A percentile compares a stretch with the other conserved stretches of the same genome.
phyloP scores from a whole-genome alignment of 2,113 vertebrate species.

The Grammomys dolichurus region DNA sequence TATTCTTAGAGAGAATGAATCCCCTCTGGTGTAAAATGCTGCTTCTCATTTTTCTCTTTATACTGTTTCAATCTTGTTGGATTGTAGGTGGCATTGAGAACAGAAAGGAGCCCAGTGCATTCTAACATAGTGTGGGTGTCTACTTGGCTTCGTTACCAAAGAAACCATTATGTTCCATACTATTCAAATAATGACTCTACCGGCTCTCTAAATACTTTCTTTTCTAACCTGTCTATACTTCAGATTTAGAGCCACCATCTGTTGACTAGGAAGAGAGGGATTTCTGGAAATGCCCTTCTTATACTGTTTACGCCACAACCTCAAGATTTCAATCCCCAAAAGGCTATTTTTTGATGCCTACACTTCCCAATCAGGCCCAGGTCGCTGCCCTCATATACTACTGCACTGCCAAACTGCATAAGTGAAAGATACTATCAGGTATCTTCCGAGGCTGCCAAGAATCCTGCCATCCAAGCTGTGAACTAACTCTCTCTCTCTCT shows the following conservation, averaged over 20 bases:
- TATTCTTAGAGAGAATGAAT: slow-evolving; percentile 44
- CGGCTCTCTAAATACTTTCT: slow-evolving; percentile 85
- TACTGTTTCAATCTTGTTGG: slow-evolving; percentile 84
- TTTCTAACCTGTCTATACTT: slow-evolving; percentile 83
- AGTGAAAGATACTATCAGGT: slow-evolving; percentile 82
- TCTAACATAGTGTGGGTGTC: slow-evolving; percentile 87
- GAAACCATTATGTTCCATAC: slow-evolving; percentile 88
- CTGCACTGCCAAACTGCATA: slow-evolving; percentile 77
- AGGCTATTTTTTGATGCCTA: slow-evolving; percentile 75
- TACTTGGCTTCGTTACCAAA: slow-evolving; percentile 87
- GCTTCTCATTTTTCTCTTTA: slow-evolving; percentile 80
- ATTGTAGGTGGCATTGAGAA: slow-evolving; percentile 74
- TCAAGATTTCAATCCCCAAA: slow-evolving; percentile 66
- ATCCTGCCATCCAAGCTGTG: slow-evolving; percentile 76
- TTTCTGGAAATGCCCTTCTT: slow-evolving; percentile 79
- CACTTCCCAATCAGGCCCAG: slow-evolving; percentile 73
- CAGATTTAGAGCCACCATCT: slow-evolving; percentile 88
- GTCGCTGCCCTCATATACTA: slow-evolving; percentile 75
- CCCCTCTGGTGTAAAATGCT: slow-evolving; percentile 68
- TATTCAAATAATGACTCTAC: slow-evolving; percentile 86
- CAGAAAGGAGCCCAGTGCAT: slow-evolving; percentile 85
- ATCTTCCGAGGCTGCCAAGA: slow-evolving; percentile 81
- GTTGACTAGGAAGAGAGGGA: slow-evolving; percentile 81
- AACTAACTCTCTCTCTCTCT: slow-evolving; percentile 34
- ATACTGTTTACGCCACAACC: slow-evolving; percentile 64